Conservation (phyloP, 2,797 vertebrate genomes). For the Sebastes umbrosus region DNA sequence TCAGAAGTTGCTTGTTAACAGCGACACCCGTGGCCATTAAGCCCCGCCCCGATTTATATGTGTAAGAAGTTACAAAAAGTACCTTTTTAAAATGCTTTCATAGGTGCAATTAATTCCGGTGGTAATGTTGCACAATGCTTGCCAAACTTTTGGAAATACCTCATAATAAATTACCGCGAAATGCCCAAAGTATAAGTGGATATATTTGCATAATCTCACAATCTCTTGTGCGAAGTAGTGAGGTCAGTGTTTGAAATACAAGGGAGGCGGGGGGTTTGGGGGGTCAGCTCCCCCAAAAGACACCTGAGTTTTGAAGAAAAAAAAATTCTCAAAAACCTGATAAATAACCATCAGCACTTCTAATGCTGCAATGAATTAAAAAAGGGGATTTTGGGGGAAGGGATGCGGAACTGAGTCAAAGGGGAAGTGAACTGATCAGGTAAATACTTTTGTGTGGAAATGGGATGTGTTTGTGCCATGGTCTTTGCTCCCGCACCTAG, state of each 20-base stretch:
- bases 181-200: background rate
- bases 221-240: background rate
- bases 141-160: conserved; percentile 1
- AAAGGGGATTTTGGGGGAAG: too few species aligned
- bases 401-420: too few species aligned
- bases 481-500: too few species aligned
- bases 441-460: too few species aligned
- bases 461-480: too few species aligned
- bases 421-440: too few species aligned
- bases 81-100: conserved; percentile 3
- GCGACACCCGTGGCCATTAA: too few species aligned
- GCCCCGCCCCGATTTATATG: too few species aligned
- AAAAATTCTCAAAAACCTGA: background rate
- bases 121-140: background rate
- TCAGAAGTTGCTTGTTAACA: too few species aligned
- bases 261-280: rapidly evolving
- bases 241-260: background rate
- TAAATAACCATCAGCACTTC: background rate
- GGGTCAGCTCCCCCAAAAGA: background rate
- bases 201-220: background rate
- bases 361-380: background rate
- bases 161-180: background rate
- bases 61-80: too few species aligned
- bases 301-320: too few species aligned
- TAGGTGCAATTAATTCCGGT: conserved; percentile 2